phyloP scores from a whole-genome alignment of 2,797 vertebrate genomes.

The Lepilemur ruficaudatus region DNA sequence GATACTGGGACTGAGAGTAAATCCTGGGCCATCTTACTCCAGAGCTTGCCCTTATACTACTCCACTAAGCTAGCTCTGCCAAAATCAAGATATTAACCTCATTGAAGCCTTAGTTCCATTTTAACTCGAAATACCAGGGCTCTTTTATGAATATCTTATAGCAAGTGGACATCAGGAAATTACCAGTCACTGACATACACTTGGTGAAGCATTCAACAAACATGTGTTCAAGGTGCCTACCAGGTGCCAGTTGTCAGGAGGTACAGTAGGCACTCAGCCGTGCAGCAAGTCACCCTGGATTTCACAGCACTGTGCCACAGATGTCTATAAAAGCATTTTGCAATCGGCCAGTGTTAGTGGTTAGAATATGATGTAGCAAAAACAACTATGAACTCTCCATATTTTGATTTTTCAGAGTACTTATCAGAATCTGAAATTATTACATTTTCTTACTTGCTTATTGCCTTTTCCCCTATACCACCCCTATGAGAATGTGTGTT shows the following conservation, averaged over 20 bases:
- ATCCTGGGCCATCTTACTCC: background rate
- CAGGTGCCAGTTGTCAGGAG: background rate
- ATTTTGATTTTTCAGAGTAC: background rate
- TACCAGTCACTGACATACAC: background rate
- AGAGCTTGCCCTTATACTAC: background rate
- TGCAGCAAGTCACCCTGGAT: too few species aligned
- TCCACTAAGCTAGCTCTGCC: background rate
- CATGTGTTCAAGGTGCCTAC: too few species aligned
- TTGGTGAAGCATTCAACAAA: background rate
- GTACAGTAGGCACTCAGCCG: accelerated
- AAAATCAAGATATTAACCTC: background rate
- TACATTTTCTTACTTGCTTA: background rate
- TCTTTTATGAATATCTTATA: background rate
- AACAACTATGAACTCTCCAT: background rate
- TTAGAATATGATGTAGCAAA: background rate
- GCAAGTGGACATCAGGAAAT: background rate
- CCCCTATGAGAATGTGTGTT: background rate
- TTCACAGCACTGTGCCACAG: background rate
- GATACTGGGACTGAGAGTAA: background rate
- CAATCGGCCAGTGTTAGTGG: accelerated
- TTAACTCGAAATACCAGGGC: background rate
- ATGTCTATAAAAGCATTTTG: background rate
- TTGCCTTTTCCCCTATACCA: background rate
- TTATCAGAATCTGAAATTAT: background rate
- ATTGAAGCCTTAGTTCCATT: background rate